These are phyloP conservation scores for Manis javanica DNA, from an alignment of 2,797 vertebrate genomes.

Conservation along the genomic window DNA sequence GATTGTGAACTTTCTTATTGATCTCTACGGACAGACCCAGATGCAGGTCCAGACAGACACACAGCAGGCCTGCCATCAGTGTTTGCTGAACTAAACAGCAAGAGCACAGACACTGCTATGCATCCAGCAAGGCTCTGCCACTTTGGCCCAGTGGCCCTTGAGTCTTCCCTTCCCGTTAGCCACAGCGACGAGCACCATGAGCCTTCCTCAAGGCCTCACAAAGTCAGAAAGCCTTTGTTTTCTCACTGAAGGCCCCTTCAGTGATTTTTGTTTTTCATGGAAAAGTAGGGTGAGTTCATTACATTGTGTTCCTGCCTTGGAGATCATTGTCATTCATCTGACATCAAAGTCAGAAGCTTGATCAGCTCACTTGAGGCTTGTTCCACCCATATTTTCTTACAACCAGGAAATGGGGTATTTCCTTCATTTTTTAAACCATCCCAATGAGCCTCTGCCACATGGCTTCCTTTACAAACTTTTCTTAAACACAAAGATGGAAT, in stretches of 20 bases:
- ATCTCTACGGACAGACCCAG: neutral
- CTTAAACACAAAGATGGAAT: slow-evolving; percentile 54
- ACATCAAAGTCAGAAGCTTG: slow-evolving; percentile 74
- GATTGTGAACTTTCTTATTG: neutral
- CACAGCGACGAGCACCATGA: neutral
- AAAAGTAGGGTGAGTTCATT: slow-evolving; percentile 68
- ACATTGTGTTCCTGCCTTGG: slow-evolving; percentile 76
- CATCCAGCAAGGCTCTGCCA: accelerated
- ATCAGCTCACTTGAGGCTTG: slow-evolving; percentile 56
- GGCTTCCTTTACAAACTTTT: slow-evolving; percentile 69
- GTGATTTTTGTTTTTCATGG: slow-evolving; percentile 76
- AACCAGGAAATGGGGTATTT: slow-evolving; percentile 83
- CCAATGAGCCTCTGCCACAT: slow-evolving; percentile 25
- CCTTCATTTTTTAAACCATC: slow-evolving; percentile 76
- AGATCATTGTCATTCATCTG: slow-evolving; percentile 69
- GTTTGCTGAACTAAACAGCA: neutral
- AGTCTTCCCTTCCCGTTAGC: neutral
- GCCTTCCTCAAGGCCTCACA: neutral
- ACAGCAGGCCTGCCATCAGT: accelerated
- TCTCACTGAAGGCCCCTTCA: slow-evolving; percentile 42
- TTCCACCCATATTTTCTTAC: slow-evolving; percentile 77
- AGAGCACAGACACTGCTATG: accelerated
- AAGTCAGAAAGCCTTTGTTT: slow-evolving; percentile 62
- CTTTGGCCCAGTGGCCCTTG: neutral
- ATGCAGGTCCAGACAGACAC: neutral